A percentile compares a stretch with the other conserved stretches of the same genome.
Evolutionary conservation across 1,140 invertebrate species (phyloP).

Genomic region (Polypedilum pembai): DNA sequence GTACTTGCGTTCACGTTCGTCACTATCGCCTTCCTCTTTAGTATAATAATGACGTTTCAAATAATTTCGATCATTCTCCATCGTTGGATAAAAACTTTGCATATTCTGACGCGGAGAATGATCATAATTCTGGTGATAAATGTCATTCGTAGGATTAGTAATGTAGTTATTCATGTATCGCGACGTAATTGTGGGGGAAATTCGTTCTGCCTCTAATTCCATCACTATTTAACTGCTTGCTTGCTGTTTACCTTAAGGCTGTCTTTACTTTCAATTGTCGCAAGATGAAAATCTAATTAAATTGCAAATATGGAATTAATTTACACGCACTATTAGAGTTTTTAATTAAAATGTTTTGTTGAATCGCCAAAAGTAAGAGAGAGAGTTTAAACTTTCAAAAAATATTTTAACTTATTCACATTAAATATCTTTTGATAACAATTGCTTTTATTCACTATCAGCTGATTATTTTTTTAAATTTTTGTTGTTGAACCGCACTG

Average conservation of each 20-base stretch:
- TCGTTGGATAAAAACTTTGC: constrained; percentile 13
- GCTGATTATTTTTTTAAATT: neutral
- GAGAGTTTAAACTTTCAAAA: neutral
- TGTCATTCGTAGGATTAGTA: neutral
- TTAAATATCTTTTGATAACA: neutral
- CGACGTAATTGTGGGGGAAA: constrained; percentile 11
- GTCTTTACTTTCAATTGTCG: neutral
- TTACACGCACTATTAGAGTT: neutral
- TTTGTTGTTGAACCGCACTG: constrained; percentile 8
- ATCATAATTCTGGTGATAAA: constrained; percentile 8
- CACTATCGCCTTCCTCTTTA: neutral
- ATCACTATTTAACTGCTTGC: neutral
- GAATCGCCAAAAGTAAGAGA: neutral
- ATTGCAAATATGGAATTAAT: constrained; percentile 9
- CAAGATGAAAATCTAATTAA: neutral
- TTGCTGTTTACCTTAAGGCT: neutral
- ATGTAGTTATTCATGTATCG: constrained; percentile 20
- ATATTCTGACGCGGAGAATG: constrained; percentile 19
- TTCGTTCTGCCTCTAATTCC: constrained; percentile 22
- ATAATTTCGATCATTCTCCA: constrained; percentile 26
- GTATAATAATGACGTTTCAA: constrained; percentile 18
- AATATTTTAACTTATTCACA: neutral
- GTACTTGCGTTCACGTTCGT: constrained; percentile 3
- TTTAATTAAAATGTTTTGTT: no score
- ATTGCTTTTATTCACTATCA: neutral